Base-by-base conservation (phyloP, 2,888 invertebrate genomes). In the Drosophila nr. medialis region DNA sequence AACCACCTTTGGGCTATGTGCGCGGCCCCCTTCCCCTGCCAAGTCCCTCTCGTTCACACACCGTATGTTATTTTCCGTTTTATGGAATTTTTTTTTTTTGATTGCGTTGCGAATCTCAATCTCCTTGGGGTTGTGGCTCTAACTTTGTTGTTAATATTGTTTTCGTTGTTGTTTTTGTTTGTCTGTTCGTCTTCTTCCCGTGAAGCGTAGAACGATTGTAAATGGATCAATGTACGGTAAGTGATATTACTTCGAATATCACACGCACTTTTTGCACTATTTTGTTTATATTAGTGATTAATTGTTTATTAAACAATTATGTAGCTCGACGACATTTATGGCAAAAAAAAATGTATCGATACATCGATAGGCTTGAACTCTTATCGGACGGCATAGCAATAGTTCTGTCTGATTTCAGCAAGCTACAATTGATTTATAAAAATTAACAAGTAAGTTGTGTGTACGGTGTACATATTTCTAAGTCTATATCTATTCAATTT, bases 251-350 rank as follows among this genome's bases (percentile, higher is more conserved):
- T 45, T 51, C 8, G 21, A 50, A 66, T 75, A 75, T 72, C 61
- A 61, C 63, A 72, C 72, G 61, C 75, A 84, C 75, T 65, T 71
- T 67, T 75, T 80, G 69, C 76, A 87, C 81, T 74, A 59, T 79
- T 78, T 85, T 85, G 88, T 89, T 85, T 87, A 89, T 82, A 87
- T 88, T 82, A 69, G 80, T 87, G 80, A 89, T 89, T 87, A 87
- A 87, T 89, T 84, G 84, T 84, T 84, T 87, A 89, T 87, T 84
- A 84, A 89, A 87, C 85, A 87, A 89, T 84, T 84, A 84, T 89
- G 72, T 81, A 84, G 82, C 79, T 75, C 72, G 66, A 66, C 80
- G 75, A 87, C 79, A 77, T 64, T 61, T 75, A 64, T 69, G 61
- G 68, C 50, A 67, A 65, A 81, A 76, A 73, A 67, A 66, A 64